These are phyloP conservation scores for Hydroisotoma schaefferi DNA, from an alignment of 2,888 invertebrate genomes.

Conservation along the genomic window DNA sequence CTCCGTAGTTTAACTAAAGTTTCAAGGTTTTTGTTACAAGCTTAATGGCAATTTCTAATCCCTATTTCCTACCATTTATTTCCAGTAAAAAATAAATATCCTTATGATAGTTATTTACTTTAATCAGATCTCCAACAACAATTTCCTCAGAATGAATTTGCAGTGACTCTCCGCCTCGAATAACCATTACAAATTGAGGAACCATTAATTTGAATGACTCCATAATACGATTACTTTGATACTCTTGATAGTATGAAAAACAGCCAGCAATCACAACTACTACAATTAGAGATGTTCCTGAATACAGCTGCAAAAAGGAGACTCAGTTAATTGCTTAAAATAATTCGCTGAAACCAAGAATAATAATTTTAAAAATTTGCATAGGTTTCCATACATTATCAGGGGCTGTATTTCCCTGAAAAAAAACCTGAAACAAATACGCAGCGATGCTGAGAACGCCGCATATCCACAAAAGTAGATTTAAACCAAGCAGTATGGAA, in stretches of 20 bases:
- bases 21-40: too few relatives aligned
- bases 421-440: constrained; percentile 2
- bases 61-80: too few relatives aligned
- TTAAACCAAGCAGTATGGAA: constrained; percentile 14
- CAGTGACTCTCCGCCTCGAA: constrained; percentile 8
- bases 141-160: constrained; percentile 1
- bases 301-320: constrained; percentile 18
- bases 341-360: too few relatives aligned
- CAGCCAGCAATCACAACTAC: constrained; percentile 12
- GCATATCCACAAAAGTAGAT: constrained; percentile 19
- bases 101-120: constrained; percentile 3
- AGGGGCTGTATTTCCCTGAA: neutral
- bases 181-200: constrained; percentile 14
- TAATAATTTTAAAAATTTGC: neutral
- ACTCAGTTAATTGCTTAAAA: too few relatives aligned
- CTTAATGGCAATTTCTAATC: neutral
- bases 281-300: constrained; percentile 19
- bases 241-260: constrained; percentile 18
- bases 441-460: constrained; percentile 5
- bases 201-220: constrained; percentile 20
- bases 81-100: neutral
- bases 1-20: constrained; percentile 6
- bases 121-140: constrained; percentile 19
- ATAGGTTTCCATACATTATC: neutral
- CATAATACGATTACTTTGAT: constrained; percentile 6